Percentiles rank a stretch among this genome's conserved stretches.
These are phyloP conservation scores for Candidula unifasciata DNA, from an alignment of 2,888 invertebrate genomes.

Conservation along the genomic window DNA sequence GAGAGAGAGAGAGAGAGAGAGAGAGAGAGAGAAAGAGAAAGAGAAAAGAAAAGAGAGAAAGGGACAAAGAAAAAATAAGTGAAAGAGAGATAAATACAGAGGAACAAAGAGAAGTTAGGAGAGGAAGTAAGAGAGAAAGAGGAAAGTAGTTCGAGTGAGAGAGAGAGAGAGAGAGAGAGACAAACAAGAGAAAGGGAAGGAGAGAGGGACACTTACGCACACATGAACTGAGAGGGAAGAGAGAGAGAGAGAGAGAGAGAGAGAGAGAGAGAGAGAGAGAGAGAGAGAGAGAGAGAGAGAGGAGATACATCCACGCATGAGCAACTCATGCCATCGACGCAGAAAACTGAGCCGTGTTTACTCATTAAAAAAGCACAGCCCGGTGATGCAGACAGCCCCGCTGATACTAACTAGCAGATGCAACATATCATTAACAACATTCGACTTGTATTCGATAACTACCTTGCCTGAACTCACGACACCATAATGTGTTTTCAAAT, in stretches of 20 bases:
- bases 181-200: slow-evolving; percentile 2
- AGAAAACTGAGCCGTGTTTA: not conserved
- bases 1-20: slow-evolving; percentile 10
- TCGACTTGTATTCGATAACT: not conserved
- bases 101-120: no score
- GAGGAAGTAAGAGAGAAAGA: no score
- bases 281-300: no score
- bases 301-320: no score
- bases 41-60: not conserved
- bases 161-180: slow-evolving; percentile 9
- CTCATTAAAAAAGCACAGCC: slow-evolving; percentile 26
- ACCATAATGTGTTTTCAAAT: slow-evolving; percentile 3
- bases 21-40: not conserved
- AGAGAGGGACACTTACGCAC: no score
- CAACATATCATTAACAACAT: slow-evolving; percentile 10
- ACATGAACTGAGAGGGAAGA: no score
- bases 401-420: not conserved
- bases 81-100: no score
- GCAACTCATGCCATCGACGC: not conserved
- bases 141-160: no score
- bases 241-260: not conserved
- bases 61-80: not conserved
- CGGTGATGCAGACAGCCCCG: not conserved
- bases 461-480: no score
- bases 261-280: not conserved